These are phyloP conservation scores for Microtus montanus DNA, from an alignment of 2,113 vertebrate species.

Conservation along the genomic window DNA sequence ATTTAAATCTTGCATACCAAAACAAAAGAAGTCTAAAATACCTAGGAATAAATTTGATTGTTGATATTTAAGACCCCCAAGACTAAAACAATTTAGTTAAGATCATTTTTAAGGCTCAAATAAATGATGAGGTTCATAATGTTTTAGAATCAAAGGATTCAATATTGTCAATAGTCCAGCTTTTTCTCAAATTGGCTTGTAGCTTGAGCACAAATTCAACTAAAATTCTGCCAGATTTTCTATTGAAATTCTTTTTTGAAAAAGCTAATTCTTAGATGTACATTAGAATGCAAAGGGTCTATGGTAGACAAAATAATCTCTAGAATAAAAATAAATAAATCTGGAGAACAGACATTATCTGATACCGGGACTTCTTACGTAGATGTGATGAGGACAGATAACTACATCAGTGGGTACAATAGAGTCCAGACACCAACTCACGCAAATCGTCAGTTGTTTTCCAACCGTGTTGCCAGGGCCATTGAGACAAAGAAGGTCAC, in stretches of 20 bases:
- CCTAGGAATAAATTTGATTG: constrained; percentile 11
- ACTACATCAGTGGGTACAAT: background rate
- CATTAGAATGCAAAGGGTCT: background rate
- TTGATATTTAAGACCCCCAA: background rate
- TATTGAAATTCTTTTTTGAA: background rate
- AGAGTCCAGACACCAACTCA: background rate
- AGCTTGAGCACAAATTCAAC: background rate
- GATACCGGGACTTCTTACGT: background rate
- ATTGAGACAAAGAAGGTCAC: background rate
- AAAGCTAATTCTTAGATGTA: constrained; percentile 31
- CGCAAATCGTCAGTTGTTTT: background rate
- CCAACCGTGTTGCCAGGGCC: background rate
- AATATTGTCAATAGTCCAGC: background rate
- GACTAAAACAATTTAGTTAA: background rate
- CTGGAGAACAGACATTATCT: background rate
- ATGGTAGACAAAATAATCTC: constrained; percentile 3
- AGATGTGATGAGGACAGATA: background rate
- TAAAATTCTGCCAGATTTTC: constrained; percentile 11
- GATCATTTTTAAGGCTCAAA: background rate
- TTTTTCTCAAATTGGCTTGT: background rate
- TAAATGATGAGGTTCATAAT: background rate
- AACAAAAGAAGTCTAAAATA: constrained; percentile 34
- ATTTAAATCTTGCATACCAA: background rate
- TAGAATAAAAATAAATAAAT: background rate
- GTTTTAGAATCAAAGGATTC: background rate